A percentile compares a stretch with the other conserved stretches of the same genome.
Evolutionary conservation across 2,113 vertebrate species (phyloP).

Genomic region (Pomatostomus ruficeps): DNA sequence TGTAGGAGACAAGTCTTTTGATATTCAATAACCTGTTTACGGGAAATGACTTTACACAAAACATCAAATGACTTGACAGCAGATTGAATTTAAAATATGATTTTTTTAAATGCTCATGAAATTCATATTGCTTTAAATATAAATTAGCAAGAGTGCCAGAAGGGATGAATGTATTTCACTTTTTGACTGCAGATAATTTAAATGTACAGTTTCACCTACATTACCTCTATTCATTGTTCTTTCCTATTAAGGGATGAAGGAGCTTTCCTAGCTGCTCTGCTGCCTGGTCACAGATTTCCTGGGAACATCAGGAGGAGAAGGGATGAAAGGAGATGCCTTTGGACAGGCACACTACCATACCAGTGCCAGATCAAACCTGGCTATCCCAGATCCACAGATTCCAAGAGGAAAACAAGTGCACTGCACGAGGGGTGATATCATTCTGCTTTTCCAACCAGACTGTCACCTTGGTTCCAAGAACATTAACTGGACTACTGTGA

Average conservation of each 20-base stretch:
- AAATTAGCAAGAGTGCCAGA: slow-evolving; percentile 44
- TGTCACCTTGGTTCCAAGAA: not conserved
- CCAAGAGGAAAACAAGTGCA: not conserved
- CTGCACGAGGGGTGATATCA: rapidly evolving
- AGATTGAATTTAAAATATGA: slow-evolving; percentile 60
- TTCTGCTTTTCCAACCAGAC: not conserved
- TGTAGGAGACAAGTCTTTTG: slow-evolving; percentile 46
- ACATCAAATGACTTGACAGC: slow-evolving; percentile 59
- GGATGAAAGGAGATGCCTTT: not conserved
- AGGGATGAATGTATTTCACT: slow-evolving; percentile 28
- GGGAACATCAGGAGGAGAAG: not conserved
- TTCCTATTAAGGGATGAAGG: not conserved
- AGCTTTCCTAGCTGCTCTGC: not conserved
- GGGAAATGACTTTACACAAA: slow-evolving; percentile 51
- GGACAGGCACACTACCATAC: not conserved
- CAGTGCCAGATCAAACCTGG: not conserved
- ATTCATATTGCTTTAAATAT: slow-evolving; percentile 63
- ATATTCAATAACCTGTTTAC: slow-evolving; percentile 58
- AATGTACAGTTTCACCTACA: not conserved
- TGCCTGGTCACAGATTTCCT: not conserved
- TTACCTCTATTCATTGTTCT: not conserved
- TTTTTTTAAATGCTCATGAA: slow-evolving; percentile 55
- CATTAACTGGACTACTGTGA: not conserved
- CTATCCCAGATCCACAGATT: not conserved
- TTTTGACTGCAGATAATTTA: slow-evolving; percentile 22